Percentiles rank a stretch among this genome's conserved stretches.
Evolutionary conservation across 2,888 invertebrate species (phyloP).

Genomic region (Andrena flavipes): DNA sequence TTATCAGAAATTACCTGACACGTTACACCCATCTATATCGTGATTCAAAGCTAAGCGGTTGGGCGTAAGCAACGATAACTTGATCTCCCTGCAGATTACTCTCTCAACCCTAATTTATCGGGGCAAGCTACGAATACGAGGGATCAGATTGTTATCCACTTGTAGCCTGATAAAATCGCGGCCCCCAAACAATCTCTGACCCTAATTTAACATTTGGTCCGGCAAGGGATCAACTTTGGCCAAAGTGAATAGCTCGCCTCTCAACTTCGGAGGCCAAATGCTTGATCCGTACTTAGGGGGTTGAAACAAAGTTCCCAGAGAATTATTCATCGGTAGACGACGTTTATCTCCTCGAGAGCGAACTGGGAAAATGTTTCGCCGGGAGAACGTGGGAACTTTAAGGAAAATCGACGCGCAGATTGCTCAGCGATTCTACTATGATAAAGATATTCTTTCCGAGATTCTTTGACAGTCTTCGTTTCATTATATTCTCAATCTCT

Average conservation of each 20-base stretch:
- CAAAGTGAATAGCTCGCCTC: slow-evolving; percentile 18
- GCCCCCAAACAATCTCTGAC: slow-evolving; percentile 42
- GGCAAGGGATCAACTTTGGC: slow-evolving; percentile 3
- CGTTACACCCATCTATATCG: slow-evolving; percentile 22
- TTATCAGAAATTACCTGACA: slow-evolving; percentile 32
- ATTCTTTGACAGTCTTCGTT: too few species aligned
- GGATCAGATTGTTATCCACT: slow-evolving; percentile 64
- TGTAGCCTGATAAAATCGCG: slow-evolving; percentile 57
- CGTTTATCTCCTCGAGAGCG: slow-evolving; percentile 19
- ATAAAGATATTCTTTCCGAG: too few species aligned
- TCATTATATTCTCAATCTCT: too few species aligned
- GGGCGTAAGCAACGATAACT: slow-evolving; percentile 41
- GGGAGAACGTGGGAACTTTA: slow-evolving; percentile 2
- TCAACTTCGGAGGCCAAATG: neutral
- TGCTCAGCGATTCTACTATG: neutral
- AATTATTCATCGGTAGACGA: slow-evolving; percentile 44
- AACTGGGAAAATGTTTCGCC: neutral
- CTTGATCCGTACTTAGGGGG: slow-evolving; percentile 38
- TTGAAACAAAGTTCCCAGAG: slow-evolving; percentile 44
- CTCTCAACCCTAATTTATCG: slow-evolving; percentile 56
- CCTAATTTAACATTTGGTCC: slow-evolving; percentile 58
- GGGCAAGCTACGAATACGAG: slow-evolving; percentile 25
- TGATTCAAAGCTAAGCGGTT: slow-evolving; percentile 15
- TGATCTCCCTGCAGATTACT: slow-evolving; percentile 63
- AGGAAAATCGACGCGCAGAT: neutral